Evolutionary conservation across 2,113 vertebrate species (phyloP).

Genomic region (Cebus imitator): DNA sequence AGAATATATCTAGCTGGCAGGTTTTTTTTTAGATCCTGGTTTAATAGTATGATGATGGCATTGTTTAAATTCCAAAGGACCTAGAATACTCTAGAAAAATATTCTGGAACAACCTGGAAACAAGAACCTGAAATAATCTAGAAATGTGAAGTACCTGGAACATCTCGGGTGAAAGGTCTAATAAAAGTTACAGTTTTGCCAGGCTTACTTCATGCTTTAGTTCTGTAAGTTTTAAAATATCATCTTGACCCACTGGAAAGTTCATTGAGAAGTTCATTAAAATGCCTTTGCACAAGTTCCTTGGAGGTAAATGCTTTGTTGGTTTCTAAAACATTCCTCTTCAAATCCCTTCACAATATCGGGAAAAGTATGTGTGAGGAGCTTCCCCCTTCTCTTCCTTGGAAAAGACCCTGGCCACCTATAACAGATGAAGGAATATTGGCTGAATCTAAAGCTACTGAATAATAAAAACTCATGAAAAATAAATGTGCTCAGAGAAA

Average conservation of each 20-base stretch:
- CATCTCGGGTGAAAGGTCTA: not conserved
- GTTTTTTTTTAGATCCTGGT: not conserved
- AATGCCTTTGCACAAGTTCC: not conserved
- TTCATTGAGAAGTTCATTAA: not conserved
- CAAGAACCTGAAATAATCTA: not conserved
- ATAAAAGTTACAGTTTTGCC: not conserved
- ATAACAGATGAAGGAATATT: slow-evolving; percentile 34
- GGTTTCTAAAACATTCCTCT: slow-evolving; percentile 2
- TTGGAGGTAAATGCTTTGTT: not conserved
- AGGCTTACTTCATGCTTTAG: not conserved
- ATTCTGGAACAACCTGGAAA: not conserved
- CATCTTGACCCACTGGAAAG: not conserved
- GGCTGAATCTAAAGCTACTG: slow-evolving; percentile 55
- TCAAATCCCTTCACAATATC: not conserved
- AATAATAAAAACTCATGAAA: slow-evolving; percentile 76
- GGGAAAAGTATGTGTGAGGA: not conserved
- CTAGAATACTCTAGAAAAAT: not conserved
- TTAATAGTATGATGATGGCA: not conserved
- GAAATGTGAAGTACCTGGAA: not conserved
- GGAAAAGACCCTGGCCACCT: not conserved
- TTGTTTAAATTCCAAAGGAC: not conserved
- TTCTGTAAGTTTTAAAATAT: not conserved
- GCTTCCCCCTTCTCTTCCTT: not conserved
- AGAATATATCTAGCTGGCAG: not conserved
- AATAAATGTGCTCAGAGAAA: slow-evolving; percentile 48